Base-by-base conservation (phyloP, 1,140 invertebrate species). In the Nasonia longicornis region DNA sequence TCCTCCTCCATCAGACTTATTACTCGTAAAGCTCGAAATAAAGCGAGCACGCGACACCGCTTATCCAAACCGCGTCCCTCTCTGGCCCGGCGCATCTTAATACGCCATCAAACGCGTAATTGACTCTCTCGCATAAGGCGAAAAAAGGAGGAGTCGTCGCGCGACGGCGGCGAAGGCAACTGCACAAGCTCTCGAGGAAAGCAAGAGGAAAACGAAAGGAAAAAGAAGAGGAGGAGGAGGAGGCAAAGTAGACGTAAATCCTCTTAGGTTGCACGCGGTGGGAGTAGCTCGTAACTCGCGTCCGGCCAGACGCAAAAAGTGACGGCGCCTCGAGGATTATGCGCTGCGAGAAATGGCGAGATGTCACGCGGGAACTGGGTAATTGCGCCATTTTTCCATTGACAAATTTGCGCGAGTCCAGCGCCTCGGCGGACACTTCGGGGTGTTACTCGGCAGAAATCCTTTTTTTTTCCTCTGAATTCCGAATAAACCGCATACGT, bases 171-270 rank as follows among this genome's bases (percentile, higher is more conserved):
- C 12, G 48, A 1, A 16, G 11, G 16, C 48, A 52, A 52, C 48
- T 52, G 48, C 48, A 20, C 16, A 52, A 58, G 52, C 52, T 58
- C 16, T 58, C 52, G 52, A 3, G 26, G 42, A n/a, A 7, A 26
- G 26, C 67, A 69, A 48, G 35, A 64, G 74, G 63, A 78, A 38
- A 42, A 20, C 26, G 31, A 52, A 73, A 22, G 63, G 22, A 70
- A 11, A 22, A 10, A 38, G 14, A 67, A 52, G 58, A 66, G 26
- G 35, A 16, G 73, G 12, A 73, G 14, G 38, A 6, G 14, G 26
- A 66, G 38, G 75, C 52, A 77, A 77, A 72, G 69, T 77, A 72
- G 58, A 81, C 80, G 69, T 66, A 72, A 81, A 81, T 81, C 75
- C 75, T 81, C 75, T 81, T 81, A 77, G 67, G 66, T 77, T 77